Conservation (phyloP, 2,113 vertebrate species). For the Dermatemys mawii region DNA sequence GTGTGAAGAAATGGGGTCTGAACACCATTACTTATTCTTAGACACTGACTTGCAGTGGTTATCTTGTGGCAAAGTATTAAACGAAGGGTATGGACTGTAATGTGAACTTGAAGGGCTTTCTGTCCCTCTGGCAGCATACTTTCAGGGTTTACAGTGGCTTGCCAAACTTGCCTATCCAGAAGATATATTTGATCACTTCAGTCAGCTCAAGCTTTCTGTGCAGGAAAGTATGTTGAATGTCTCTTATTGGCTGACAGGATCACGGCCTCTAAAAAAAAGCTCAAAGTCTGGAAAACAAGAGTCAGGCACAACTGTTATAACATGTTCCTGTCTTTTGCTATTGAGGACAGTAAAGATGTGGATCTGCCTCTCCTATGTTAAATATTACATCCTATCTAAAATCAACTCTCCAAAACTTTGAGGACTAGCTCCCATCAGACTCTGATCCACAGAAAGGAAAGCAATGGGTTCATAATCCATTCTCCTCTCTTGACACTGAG, state of each 20-base stretch:
- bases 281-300: background rate
- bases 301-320: background rate
- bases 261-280: no score
- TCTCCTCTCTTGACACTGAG: background rate
- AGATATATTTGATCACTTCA: no score
- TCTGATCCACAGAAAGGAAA: no score
- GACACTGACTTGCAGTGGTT: background rate
- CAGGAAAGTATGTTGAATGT: no score
- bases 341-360: background rate
- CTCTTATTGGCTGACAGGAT: no score
- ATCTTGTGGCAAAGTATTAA: background rate
- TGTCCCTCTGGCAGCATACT: background rate
- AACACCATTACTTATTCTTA: background rate
- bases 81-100: background rate
- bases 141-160: background rate
- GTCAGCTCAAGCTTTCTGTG: no score
- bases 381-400: background rate
- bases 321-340: no score
- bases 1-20: background rate
- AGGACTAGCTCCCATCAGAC: no score
- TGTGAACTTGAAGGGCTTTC: background rate
- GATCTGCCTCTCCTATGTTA: background rate
- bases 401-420: background rate
- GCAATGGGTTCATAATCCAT: no score
- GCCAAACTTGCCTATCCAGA: no score